phyloP scores from a whole-genome alignment of 2,113 vertebrate genomes.

The Atractosteus spatula region DNA sequence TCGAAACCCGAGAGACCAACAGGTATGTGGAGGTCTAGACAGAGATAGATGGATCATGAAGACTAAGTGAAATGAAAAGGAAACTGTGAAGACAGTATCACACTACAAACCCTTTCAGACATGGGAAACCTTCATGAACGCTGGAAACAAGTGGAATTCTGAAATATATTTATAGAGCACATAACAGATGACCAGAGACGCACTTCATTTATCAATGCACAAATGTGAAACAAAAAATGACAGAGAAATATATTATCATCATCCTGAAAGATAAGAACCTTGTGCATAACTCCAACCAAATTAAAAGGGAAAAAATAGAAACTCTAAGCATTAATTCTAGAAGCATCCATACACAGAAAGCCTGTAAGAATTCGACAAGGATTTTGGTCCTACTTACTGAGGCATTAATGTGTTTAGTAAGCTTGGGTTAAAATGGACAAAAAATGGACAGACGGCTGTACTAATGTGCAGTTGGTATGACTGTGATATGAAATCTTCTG shows the following conservation, averaged over 20 bases:
- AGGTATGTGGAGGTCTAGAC: constrained; percentile 41
- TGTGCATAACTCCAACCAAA: constrained; percentile 38
- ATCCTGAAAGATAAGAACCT: constrained; percentile 37
- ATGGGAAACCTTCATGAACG: background rate
- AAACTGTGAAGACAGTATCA: constrained; percentile 17
- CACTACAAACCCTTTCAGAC: constrained; percentile 8
- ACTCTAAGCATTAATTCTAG: too few relatives aligned
- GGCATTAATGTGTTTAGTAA: too few relatives aligned
- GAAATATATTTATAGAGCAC: constrained; percentile 2
- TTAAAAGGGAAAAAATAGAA: too few relatives aligned
- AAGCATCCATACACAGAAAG: too few relatives aligned
- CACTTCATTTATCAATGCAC: constrained; percentile 53
- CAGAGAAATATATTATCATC: constrained; percentile 51
- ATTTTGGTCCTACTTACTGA: too few relatives aligned
- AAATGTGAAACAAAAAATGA: constrained; percentile 43
- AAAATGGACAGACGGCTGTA: too few relatives aligned
- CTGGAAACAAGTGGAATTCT: background rate
- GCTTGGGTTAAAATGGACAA: too few relatives aligned
- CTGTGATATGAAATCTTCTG: too few relatives aligned
- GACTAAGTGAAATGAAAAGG: constrained; percentile 30
- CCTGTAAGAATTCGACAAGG: too few relatives aligned
- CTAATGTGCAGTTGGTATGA: too few relatives aligned
- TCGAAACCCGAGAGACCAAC: constrained; percentile 38
- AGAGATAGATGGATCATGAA: constrained; percentile 42
- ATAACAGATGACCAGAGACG: constrained; percentile 39